A percentile compares a stretch with the other conserved stretches of the same genome.
These are phyloP conservation scores for Chaetophractus vellerosus DNA, from an alignment of 2,797 vertebrate species.

Conservation along the genomic window DNA sequence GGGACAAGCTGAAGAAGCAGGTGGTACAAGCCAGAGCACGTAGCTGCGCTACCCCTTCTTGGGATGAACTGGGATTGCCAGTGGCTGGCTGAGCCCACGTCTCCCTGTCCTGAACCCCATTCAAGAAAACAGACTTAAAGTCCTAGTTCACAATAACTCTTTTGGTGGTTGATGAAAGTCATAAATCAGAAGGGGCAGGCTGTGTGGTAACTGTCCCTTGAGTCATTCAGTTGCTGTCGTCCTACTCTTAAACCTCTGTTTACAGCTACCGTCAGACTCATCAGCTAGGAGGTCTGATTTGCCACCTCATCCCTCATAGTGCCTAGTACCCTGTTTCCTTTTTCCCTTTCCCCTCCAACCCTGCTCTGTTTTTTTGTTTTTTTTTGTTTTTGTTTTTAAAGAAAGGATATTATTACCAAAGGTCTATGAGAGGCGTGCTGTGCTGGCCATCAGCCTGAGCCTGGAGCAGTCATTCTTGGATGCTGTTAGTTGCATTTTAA, in stretches of 20 bases:
- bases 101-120: slow-evolving; percentile 37
- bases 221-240: slow-evolving; percentile 8
- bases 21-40: not conserved
- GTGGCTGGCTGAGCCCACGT: not conserved
- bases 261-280: slow-evolving; percentile 11
- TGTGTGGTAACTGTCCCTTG: not conserved
- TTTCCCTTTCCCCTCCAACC: not conserved
- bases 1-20: slow-evolving; percentile 2
- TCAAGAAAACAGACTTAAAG: slow-evolving; percentile 57
- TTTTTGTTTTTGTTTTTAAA: not conserved
- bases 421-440: not conserved
- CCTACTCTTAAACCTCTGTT: slow-evolving; percentile 38
- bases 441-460: not conserved
- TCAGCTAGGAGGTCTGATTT: not conserved
- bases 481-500: slow-evolving; percentile 51
- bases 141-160: slow-evolving; percentile 1
- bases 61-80: not conserved
- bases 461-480: slow-evolving; percentile 36
- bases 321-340: not conserved
- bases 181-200: not conserved
- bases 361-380: slow-evolving; percentile 9
- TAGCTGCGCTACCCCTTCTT: not conserved
- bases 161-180: not conserved
- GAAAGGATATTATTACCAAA: slow-evolving; percentile 54
- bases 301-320: not conserved